phyloP scores from a whole-genome alignment of 2,113 vertebrate genomes.

The Salvelinus sp. region DNA sequence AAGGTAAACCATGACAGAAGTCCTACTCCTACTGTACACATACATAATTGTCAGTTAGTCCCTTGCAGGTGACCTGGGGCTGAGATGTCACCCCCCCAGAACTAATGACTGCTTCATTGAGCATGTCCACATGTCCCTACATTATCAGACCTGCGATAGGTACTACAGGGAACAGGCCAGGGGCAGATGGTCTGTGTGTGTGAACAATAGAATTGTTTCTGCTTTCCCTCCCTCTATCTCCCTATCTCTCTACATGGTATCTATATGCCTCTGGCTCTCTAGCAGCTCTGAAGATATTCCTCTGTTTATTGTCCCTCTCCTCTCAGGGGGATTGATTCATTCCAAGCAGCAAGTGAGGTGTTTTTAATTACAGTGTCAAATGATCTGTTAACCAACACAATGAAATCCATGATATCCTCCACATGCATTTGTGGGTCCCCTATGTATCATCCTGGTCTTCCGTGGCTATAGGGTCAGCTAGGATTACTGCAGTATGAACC shows the following conservation, averaged over 20 bases:
- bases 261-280: slow-evolving; percentile 6
- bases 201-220: background rate
- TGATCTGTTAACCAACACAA: slow-evolving; percentile 72
- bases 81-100: slow-evolving; percentile 12
- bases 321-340: slow-evolving; percentile 65
- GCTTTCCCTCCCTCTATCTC: background rate
- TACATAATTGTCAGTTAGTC: slow-evolving; percentile 35
- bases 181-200: background rate
- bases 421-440: slow-evolving; percentile 49
- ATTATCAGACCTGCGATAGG: slow-evolving; percentile 22
- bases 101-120: slow-evolving; percentile 12
- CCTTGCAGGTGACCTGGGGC: slow-evolving; percentile 35
- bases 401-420: slow-evolving; percentile 67
- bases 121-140: slow-evolving; percentile 7
- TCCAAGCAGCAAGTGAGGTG: slow-evolving; percentile 62
- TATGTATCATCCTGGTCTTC: slow-evolving; percentile 45
- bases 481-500: slow-evolving; percentile 65
- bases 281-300: background rate
- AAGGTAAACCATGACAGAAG: slow-evolving; percentile 20
- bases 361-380: slow-evolving; percentile 78
- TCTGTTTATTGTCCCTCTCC: slow-evolving; percentile 56
- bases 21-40: slow-evolving; percentile 25
- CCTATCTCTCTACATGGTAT: slow-evolving; percentile 4
- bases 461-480: slow-evolving; percentile 54
- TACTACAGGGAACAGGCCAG: slow-evolving; percentile 28